Conservation (phyloP, 2,797 vertebrate species). For the Sebastes matsubarae region DNA sequence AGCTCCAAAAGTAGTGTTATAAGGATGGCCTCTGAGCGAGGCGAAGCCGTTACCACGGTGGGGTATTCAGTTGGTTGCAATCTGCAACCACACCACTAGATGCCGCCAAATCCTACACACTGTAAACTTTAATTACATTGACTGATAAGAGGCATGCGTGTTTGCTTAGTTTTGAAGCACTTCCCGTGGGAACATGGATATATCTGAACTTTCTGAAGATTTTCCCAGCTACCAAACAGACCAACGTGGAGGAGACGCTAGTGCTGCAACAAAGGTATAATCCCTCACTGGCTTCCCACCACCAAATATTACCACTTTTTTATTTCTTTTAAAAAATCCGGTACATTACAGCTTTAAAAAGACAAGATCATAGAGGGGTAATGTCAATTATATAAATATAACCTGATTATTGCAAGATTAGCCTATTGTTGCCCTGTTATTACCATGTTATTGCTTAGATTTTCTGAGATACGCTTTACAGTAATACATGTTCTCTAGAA, state of each 20-base stretch:
- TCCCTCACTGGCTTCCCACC: not conserved
- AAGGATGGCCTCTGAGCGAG: no score
- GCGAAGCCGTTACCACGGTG: no score
- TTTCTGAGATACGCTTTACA: not conserved
- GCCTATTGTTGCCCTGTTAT: not conserved
- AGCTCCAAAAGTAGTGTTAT: no score
- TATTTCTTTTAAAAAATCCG: not conserved
- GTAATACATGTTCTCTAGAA: not conserved
- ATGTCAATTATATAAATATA: not conserved
- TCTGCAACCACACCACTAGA: no score
- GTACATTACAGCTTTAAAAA: not conserved
- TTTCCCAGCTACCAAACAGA: not conserved
- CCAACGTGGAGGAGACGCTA: not conserved
- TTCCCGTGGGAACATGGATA: not conserved
- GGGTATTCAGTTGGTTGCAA: no score
- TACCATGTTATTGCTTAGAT: no score
- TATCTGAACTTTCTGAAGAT: no score
- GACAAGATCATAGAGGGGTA: not conserved
- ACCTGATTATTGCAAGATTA: not conserved
- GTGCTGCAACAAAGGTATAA: not conserved
- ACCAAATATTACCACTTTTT: not conserved
- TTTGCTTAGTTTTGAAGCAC: not conserved
- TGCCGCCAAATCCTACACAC: no score
- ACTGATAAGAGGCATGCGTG: not conserved
- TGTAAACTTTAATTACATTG: not conserved